These are phyloP conservation scores for Corythoichthys haematopterus DNA, from an alignment of 2,113 vertebrate species.

Conservation along the genomic window DNA sequence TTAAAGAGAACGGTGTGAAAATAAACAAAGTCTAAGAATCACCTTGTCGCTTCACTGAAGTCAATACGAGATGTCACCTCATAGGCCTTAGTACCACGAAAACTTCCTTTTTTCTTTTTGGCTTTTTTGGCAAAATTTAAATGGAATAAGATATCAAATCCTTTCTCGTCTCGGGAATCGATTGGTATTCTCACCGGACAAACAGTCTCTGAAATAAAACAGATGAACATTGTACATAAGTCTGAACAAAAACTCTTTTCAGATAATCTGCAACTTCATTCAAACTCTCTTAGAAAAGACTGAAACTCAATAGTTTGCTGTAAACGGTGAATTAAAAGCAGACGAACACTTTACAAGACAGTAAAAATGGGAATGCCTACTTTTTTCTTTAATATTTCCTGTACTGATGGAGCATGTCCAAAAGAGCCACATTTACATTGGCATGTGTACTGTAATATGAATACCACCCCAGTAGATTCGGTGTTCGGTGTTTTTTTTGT, in stretches of 20 bases:
- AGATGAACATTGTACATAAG: not conserved
- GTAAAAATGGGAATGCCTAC: not conserved
- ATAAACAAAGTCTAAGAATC: slow-evolving; percentile 19
- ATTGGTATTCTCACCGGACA: slow-evolving; percentile 88
- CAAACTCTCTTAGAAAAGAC: not conserved
- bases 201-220: slow-evolving; percentile 81
- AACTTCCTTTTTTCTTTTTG: slow-evolving; percentile 82
- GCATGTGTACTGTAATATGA: not conserved
- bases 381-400: not conserved
- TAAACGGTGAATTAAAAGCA: not conserved
- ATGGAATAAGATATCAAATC: slow-evolving; percentile 91
- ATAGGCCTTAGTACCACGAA: slow-evolving; percentile 82
- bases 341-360: not conserved
- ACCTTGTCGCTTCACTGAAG: slow-evolving; percentile 88
- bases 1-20: slow-evolving; percentile 5
- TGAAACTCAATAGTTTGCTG: not conserved
- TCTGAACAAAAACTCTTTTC: not conserved
- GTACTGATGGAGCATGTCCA: not conserved
- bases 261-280: not conserved
- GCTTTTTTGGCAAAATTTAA: slow-evolving; percentile 89
- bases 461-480: not conserved
- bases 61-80: slow-evolving; percentile 83
- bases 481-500: too few relatives aligned
- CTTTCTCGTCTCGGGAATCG: slow-evolving; percentile 89
- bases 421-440: not conserved